phyloP scores from a whole-genome alignment of 1,140 invertebrate species.

The Temnothorax longispinosus region DNA sequence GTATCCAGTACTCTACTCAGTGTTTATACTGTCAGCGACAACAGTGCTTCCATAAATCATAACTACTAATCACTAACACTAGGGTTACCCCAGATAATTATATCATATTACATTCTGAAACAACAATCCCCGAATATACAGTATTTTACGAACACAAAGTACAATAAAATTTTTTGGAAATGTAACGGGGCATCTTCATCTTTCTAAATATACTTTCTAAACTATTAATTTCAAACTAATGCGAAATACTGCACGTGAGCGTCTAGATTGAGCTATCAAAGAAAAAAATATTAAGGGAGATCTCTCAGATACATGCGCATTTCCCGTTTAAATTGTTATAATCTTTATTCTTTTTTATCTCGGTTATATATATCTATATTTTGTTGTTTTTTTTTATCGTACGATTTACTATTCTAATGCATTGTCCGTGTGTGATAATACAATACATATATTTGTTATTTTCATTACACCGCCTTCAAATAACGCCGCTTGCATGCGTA shows the following conservation, averaged over 20 bases:
- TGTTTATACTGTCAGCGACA: conserved; percentile 72
- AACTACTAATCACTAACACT: conserved; percentile 72
- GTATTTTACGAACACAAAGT: conserved; percentile 1
- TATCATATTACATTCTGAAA: conserved; percentile 43
- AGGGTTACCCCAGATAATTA: conserved; percentile 58
- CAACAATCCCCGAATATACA: neutral
- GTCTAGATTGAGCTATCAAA: neutral
- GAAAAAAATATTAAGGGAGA: conserved; percentile 15
- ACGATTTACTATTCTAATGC: conserved; percentile 5
- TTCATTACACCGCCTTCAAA: conserved; percentile 26
- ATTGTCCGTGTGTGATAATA: conserved; percentile 29
- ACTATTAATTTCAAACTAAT: neutral
- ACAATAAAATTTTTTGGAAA: neutral
- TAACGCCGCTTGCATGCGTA: conserved; percentile 39
- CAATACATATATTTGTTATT: conserved; percentile 36
- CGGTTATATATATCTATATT: neutral
- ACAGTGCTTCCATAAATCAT: conserved; percentile 75
- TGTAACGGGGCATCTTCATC: neutral
- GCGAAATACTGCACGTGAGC: neutral
- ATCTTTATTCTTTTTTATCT: conserved; percentile 27
- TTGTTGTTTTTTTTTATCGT: conserved; percentile 12
- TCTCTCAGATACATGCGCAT: conserved; percentile 18
- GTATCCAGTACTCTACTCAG: conserved; percentile 82
- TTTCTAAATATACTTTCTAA: conserved; percentile 1
- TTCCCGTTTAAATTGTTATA: conserved; percentile 11